Percentiles rank a stretch among this genome's conserved stretches.
phyloP scores from a whole-genome alignment of 2,797 vertebrate species.

The Buceros bicornis region DNA sequence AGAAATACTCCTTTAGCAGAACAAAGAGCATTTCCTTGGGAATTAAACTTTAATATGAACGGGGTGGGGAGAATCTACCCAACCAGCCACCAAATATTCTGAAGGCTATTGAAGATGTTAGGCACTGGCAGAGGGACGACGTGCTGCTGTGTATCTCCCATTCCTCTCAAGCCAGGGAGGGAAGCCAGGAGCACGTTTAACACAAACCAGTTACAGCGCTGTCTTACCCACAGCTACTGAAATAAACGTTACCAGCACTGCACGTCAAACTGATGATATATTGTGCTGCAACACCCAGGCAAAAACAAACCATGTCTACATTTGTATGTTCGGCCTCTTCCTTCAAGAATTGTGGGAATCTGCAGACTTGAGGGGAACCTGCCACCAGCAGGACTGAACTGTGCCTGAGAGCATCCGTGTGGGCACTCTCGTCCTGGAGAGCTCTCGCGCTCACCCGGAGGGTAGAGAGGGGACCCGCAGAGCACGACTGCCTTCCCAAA shows the following conservation, averaged over 20 bases:
- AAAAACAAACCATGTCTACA: background rate
- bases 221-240: background rate
- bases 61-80: background rate
- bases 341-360: background rate
- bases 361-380: background rate
- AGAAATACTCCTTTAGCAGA: background rate
- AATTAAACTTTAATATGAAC: background rate
- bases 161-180: background rate
- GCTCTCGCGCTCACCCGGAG: accelerated
- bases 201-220: background rate
- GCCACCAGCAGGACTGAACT: background rate
- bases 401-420: background rate
- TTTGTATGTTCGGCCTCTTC: background rate
- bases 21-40: background rate
- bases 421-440: background rate
- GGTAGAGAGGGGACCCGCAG: background rate
- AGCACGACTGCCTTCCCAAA: background rate
- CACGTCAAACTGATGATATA: background rate
- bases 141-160: background rate
- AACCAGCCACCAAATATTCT: background rate
- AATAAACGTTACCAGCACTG: background rate
- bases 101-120: background rate
- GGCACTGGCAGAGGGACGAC: background rate
- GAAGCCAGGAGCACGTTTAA: background rate
- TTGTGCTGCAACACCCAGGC: background rate